Percentiles rank a stretch among this genome's conserved stretches.
phyloP scores from a whole-genome alignment of 2,888 invertebrate genomes.

The Pinctada fucata region DNA sequence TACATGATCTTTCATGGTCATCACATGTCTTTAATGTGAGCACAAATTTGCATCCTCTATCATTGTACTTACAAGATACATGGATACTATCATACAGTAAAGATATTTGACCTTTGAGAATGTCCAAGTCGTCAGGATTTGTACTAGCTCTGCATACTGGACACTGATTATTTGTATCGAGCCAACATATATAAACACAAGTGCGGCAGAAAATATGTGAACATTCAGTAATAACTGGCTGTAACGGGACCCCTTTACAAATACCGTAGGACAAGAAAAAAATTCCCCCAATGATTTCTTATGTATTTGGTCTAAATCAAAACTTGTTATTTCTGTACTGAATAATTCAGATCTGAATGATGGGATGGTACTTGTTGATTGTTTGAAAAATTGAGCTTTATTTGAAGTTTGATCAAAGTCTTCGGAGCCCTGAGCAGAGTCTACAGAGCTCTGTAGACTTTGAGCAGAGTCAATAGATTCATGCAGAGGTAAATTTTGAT shows the following conservation, averaged over 20 bases:
- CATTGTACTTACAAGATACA: constrained; percentile 22
- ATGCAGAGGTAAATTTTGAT: no score
- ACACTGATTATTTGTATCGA: not conserved
- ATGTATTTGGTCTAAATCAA: constrained; percentile 9
- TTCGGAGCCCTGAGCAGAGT: not conserved
- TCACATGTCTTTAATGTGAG: constrained; percentile 13
- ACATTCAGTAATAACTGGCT: constrained; percentile 9
- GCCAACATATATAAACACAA: not conserved
- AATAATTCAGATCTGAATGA: not conserved
- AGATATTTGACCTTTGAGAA: constrained; percentile 13
- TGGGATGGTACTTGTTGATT: no score
- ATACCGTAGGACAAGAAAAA: constrained; percentile 7
- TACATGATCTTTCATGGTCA: constrained; percentile 21
- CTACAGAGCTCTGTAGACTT: not conserved
- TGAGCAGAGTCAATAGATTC: not conserved
- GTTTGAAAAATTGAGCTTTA: no score
- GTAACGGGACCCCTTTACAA: constrained; percentile 21
- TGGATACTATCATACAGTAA: constrained; percentile 23
- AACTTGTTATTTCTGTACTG: not conserved
- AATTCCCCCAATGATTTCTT: constrained; percentile 27
- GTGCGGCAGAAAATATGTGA: not conserved
- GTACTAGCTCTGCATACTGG: not conserved
- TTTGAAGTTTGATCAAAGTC: no score
- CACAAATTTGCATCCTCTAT: constrained; percentile 1
- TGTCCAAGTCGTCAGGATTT: not conserved